Evolutionary conservation across 2,797 vertebrate genomes (phyloP), one percentile per base, ranked within the genome.

Genomic region (Halcyon leucocephala): DNA sequence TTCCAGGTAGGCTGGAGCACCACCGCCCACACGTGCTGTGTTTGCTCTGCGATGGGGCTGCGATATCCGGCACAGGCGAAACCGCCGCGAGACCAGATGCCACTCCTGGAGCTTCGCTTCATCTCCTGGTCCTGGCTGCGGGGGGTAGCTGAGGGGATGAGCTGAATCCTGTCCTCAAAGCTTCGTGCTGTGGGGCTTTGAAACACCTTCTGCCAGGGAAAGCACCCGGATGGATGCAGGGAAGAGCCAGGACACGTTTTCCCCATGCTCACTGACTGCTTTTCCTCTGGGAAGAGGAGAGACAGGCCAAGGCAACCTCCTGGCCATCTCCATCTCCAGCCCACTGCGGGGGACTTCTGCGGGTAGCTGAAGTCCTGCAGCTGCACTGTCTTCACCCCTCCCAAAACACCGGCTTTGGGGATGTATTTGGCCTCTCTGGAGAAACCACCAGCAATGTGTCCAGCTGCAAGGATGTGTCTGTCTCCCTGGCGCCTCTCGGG

Each of bases 181-280:
- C 71, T 46, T 26, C 15, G 21, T 14, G 76, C 58, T 58, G 81
- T 25, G 3, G 2, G 21, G 41, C 14, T 74, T 13, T 2, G 0
- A 11, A 42, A 25, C 0, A 12, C 12, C n/a, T 67, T 74, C 29
- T 29, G n/a, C 46, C 22, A 6, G 6, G 35, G 31, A 3, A 16
- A 39, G 69, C 2, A 3, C 8, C 44, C 1, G 1, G 26, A 14
- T 0, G 0, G 44, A 35, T 5, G n/a, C 33, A 4, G 52, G 62
- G 39, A 19, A 9, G 57, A n/a, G 58, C 37, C 0, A 0, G 66
- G 55, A 10, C 0, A 1, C 0, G 0, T 22, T 21, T 46, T 14
- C 52, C 46, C n/a, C 11, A 1, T 4, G 7, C 24, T 1, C 1
- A 1, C 67, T 0, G 1, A 10, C 41, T n/a, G n/a, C 29, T 3